These are phyloP conservation scores for Eristalis arbustorum DNA, from an alignment of 2,888 invertebrate species.

Conservation along the genomic window DNA sequence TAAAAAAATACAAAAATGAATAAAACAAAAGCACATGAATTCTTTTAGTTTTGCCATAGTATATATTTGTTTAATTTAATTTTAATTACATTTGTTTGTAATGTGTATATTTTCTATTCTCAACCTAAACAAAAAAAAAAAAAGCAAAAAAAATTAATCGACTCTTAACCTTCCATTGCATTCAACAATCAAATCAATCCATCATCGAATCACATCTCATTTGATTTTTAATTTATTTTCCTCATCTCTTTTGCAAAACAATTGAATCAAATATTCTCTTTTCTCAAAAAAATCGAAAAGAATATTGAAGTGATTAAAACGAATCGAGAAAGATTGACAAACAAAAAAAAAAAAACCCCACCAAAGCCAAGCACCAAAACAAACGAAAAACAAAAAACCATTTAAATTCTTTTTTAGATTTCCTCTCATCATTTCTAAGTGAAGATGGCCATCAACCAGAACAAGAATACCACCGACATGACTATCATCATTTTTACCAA, in stretches of 20 bases:
- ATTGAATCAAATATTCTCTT: conserved; percentile 20
- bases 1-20: not conserved
- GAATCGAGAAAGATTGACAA: conserved; percentile 4
- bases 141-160: not conserved
- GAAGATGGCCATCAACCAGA: conserved; percentile 38
- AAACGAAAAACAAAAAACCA: conserved; percentile 45
- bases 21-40: conserved; percentile 4
- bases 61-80: conserved; percentile 58
- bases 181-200: conserved; percentile 27
- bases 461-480: conserved; percentile 24
- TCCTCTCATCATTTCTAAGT: conserved; percentile 52
- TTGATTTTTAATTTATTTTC: conserved; percentile 15
- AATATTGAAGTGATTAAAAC: conserved; percentile 7
- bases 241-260: not conserved
- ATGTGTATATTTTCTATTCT: conserved; percentile 69
- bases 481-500: conserved; percentile 6
- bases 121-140: conserved; percentile 12
- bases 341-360: not conserved
- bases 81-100: conserved; percentile 62
- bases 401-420: conserved; percentile 65
- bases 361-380: conserved; percentile 5
- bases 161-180: conserved; percentile 43
- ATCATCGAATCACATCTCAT: conserved; percentile 33
- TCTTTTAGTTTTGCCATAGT: conserved; percentile 44
- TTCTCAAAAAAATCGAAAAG: conserved; percentile 48